These are phyloP conservation scores for Troides aeacus DNA, from an alignment of 2,888 invertebrate genomes.

Conservation along the genomic window DNA sequence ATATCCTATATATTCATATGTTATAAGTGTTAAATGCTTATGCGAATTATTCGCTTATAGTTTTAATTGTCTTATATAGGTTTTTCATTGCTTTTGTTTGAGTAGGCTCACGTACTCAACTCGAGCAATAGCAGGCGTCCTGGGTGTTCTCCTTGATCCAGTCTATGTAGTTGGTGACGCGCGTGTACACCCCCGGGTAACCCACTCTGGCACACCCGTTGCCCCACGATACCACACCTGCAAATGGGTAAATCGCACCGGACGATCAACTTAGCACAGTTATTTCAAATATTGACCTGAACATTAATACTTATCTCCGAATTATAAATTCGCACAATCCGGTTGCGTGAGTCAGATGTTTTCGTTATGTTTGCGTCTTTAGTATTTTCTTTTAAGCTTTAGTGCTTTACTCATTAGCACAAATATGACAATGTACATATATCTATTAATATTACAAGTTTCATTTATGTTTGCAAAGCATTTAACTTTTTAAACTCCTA, in stretches of 20 bases:
- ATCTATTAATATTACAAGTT: not conserved
- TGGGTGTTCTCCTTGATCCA: conserved; percentile 90
- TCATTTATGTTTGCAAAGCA: not conserved
- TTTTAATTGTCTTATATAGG: not conserved
- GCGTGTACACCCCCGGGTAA: conserved; percentile 92
- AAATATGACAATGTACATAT: not conserved
- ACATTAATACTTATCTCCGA: conserved; percentile 5
- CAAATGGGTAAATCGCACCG: conserved; percentile 35
- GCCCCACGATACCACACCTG: conserved; percentile 93
- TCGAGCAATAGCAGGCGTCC: conserved; percentile 90
- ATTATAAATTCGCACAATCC: conserved; percentile 13
- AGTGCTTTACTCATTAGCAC: conserved; percentile 1
- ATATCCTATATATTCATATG: not conserved
- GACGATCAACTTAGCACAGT: conserved; percentile 1
- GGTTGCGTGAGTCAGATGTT: conserved; percentile 16
- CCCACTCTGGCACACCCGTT: conserved; percentile 92
- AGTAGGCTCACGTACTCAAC: conserved; percentile 49
- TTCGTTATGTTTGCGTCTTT: conserved; percentile 1
- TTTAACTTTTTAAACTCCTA: no score
- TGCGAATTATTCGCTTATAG: not conserved
- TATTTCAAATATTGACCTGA: conserved; percentile 9
- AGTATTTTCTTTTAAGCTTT: not conserved
- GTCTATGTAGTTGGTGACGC: conserved; percentile 88
- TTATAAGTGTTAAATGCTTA: not conserved
- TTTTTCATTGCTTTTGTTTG: not conserved